Evolutionary conservation across 2,888 invertebrate genomes (phyloP), one percentile per base, ranked within the genome.

Genomic region (Pollenia angustigena): DNA sequence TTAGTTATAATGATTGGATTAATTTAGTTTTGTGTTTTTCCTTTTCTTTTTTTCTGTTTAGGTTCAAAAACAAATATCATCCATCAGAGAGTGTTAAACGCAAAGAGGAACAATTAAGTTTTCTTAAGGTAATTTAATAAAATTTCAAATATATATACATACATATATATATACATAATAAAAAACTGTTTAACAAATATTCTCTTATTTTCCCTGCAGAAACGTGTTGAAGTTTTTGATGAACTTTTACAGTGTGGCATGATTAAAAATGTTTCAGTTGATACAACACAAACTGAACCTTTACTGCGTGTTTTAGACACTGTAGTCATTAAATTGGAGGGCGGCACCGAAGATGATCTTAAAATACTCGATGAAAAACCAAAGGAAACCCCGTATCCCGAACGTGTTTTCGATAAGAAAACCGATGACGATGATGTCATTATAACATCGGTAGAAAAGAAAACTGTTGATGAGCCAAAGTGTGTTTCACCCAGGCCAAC

Each of bases 31-130:
- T 32, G 2, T 60, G 16, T 80, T 76, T 23, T 14, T 71, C 46
- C 48, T 64, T 71, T 66, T 66, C 40, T 56, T 79, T 78, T 44
- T 85, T 74, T 76, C 2, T 91, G 78, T 69, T 83, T 94, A 99
- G 99, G 99, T 99, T 99, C 95, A 98, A 99, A 94, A 96, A 97
- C 90, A 99, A 99, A 94, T 99, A 99, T 92, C 99, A 99, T 93
- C 99, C 99, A 4, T 98, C 98, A 93, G 99, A 99, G 92, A 97
- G 97, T 75, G 95, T 97, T 48, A 98, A 97, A 93, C 94, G 98
- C 81, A 97, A 97, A 93, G 97, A 97, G 18, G 98, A 99, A 91
- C 97, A 98, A 90, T 94, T 96, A 80, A 94, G 94, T 81, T 96
- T 97, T 81, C 94, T 98, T 58, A 97, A 96, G 95, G 98, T 97